Percentiles rank a stretch among this genome's conserved stretches.
phyloP scores from a whole-genome alignment of 1,140 invertebrate species.

The Neodiprion pinetum region DNA sequence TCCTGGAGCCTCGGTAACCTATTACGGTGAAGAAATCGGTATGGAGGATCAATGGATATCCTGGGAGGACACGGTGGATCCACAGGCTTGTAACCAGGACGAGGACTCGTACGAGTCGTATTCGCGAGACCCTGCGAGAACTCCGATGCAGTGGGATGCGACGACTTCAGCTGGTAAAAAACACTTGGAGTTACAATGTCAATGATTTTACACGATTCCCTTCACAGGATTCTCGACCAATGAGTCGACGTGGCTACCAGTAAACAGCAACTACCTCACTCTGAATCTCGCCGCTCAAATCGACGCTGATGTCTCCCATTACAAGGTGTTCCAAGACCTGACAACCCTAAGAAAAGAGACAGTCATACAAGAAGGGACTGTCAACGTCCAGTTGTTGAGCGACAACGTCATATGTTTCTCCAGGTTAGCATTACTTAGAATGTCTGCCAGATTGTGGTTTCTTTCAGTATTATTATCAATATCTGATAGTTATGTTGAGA shows the following conservation, averaged over 20 bases:
- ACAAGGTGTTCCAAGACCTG: conserved; percentile 58
- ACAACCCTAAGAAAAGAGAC: conserved; percentile 47
- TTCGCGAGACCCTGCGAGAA: conserved; percentile 64
- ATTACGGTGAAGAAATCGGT: conserved; percentile 80
- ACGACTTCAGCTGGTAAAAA: conserved; percentile 30
- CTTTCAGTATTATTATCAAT: too few species aligned
- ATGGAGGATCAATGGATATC: conserved; percentile 69
- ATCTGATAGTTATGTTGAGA: too few species aligned
- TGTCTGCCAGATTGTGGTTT: neutral
- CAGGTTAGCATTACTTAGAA: conserved; percentile 45
- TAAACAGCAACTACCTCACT: conserved; percentile 62
- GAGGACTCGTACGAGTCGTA: conserved; percentile 41
- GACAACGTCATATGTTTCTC: conserved; percentile 56
- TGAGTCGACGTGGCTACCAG: conserved; percentile 72
- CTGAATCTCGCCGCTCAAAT: conserved; percentile 62
- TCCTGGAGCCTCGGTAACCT: conserved; percentile 74
- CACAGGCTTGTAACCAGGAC: conserved; percentile 39
- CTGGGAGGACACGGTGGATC: conserved; percentile 52
- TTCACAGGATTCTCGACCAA: conserved; percentile 68
- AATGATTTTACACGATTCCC: conserved; percentile 40
- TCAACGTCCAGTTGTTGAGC: conserved; percentile 47
- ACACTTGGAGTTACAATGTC: neutral
- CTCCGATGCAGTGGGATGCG: conserved; percentile 70
- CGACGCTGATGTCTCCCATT: conserved; percentile 55
- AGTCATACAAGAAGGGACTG: conserved; percentile 50